phyloP scores from a whole-genome alignment of 2,797 vertebrate species.

The Synaphobranchus kaupii region DNA sequence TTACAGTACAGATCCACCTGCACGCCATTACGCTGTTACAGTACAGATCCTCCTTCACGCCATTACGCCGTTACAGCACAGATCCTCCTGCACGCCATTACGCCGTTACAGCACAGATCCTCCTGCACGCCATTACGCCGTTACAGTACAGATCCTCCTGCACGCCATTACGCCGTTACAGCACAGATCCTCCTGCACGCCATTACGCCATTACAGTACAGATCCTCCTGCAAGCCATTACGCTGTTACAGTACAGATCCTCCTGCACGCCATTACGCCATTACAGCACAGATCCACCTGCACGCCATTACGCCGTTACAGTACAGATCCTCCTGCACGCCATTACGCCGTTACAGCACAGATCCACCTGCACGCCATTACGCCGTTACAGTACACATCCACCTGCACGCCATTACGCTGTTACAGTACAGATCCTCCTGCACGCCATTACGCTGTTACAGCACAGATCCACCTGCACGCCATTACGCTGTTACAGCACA shows the following conservation, averaged over 20 bases:
- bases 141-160: background rate
- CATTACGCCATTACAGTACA: background rate
- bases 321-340: background rate
- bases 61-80: background rate
- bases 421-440: background rate
- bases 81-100: background rate
- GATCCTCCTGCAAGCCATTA: background rate
- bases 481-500: background rate
- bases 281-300: too few species aligned
- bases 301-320: background rate
- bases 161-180: background rate
- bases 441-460: background rate
- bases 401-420: background rate
- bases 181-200: too few species aligned
- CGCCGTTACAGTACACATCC: background rate
- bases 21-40: background rate
- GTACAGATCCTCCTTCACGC: background rate
- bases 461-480: too few species aligned
- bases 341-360: background rate
- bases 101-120: too few species aligned
- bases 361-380: background rate
- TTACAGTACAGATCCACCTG: background rate
- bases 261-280: background rate
- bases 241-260: background rate
- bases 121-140: background rate